Conservation (phyloP, 2,888 invertebrate genomes). For the Cephus nigrinus region DNA sequence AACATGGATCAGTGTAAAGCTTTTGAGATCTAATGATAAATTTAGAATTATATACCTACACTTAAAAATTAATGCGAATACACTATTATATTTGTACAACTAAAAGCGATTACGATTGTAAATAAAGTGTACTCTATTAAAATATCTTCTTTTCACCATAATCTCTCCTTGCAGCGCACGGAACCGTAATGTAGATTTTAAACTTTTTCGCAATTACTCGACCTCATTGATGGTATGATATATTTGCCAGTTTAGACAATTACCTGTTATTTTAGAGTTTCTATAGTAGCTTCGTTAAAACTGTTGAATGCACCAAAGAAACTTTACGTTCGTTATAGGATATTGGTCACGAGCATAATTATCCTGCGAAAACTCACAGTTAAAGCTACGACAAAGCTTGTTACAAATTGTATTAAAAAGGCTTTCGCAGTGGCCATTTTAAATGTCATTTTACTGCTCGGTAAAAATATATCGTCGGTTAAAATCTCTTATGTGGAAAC, state of each 20-base stretch:
- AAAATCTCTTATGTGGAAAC: neutral
- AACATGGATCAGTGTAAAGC: slow-evolving; percentile 14
- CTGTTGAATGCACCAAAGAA: neutral
- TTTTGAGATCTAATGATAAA: slow-evolving; percentile 7
- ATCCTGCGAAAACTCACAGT: neutral
- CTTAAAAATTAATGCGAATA: slow-evolving; percentile 5
- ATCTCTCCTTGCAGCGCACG: neutral
- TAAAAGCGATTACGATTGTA: slow-evolving; percentile 40
- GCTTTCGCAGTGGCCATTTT: neutral
- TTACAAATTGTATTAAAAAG: neutral
- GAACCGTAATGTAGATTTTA: neutral
- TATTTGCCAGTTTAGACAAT: neutral
- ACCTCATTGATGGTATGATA: neutral
- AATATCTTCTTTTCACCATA: slow-evolving; percentile 22
- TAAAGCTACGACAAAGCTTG: neutral
- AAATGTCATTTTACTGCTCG: neutral
- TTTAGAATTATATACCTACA: slow-evolving; percentile 27
- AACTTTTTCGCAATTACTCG: neutral
- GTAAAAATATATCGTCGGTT: neutral
- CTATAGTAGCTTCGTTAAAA: neutral
- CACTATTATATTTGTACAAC: slow-evolving; percentile 48
- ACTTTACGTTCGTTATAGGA: neutral
- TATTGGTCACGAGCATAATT: neutral
- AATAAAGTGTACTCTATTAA: slow-evolving; percentile 44
- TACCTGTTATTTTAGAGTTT: neutral